Conservation (phyloP, 2,888 invertebrate genomes). For the Nomada flava region DNA sequence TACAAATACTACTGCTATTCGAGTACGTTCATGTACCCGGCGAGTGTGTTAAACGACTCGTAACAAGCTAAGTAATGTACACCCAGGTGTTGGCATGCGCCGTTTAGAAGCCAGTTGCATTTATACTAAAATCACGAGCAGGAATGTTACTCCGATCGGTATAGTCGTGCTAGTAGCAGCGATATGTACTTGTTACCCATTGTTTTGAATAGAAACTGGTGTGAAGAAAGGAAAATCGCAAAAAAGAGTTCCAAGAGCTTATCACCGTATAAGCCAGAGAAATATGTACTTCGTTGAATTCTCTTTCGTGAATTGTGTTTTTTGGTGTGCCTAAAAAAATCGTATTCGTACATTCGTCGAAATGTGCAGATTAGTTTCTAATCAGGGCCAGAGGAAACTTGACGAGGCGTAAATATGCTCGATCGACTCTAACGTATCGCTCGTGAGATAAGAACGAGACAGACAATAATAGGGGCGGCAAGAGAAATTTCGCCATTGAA, state of each 20-base stretch:
- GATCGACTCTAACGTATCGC: constrained; percentile 35
- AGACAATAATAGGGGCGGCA: constrained; percentile 46
- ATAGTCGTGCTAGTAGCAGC: neutral
- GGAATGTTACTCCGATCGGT: neutral
- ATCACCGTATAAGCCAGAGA: neutral
- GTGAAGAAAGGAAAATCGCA: neutral
- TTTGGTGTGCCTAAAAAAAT: neutral
- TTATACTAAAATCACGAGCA: constrained; percentile 1
- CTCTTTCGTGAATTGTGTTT: neutral
- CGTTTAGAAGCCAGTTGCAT: constrained; percentile 25
- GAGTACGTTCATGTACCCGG: neutral
- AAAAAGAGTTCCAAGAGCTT: constrained; percentile 1
- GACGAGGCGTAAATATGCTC: constrained; percentile 32
- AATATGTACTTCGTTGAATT: neutral
- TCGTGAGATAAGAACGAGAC: constrained; percentile 35
- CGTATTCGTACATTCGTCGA: neutral
- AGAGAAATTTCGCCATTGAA: constrained; percentile 38
- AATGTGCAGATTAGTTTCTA: neutral
- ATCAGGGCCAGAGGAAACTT: constrained; percentile 2
- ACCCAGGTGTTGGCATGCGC: neutral
- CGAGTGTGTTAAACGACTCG: constrained; percentile 28
- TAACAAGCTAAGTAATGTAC: neutral
- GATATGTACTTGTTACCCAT: constrained; percentile 14
- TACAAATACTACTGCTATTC: constrained; percentile 6
- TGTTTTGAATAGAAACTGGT: constrained; percentile 2